Conservation (phyloP, 2,797 vertebrate genomes). For the Ctenochaetus hawaiiensis region DNA sequence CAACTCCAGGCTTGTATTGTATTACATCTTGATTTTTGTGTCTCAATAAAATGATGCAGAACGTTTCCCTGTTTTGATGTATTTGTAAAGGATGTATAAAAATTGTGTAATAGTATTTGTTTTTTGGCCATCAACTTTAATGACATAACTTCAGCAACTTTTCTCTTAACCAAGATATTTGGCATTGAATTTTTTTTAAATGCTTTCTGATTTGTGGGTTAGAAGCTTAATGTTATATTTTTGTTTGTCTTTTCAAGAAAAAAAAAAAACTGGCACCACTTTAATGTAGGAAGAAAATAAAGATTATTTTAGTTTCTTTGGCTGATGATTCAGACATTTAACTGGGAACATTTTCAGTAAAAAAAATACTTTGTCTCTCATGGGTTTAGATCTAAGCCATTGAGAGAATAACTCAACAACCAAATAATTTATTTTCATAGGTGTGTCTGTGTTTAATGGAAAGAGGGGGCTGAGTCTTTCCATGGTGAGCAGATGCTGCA, state of each 20-base stretch:
- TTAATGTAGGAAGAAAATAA: background rate
- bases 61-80: too few relatives aligned
- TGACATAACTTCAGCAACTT: background rate
- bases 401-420: constrained; percentile 16
- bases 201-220: background rate
- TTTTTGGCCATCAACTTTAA: background rate
- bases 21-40: background rate
- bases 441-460: background rate
- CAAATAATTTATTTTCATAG: background rate
- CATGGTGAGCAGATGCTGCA: constrained; percentile 75
- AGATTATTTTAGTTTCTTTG: background rate
- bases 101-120: background rate
- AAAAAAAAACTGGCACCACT: background rate
- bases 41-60: background rate
- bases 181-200: background rate
- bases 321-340: background rate
- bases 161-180: background rate
- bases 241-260: background rate
- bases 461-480: constrained; percentile 13
- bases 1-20: too few relatives aligned
- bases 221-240: background rate
- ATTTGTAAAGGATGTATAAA: too few relatives aligned
- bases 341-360: background rate
- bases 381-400: background rate
- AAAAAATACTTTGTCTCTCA: too few relatives aligned